Conservation (phyloP, 2,797 vertebrate species). For the Muscicapa striata region DNA sequence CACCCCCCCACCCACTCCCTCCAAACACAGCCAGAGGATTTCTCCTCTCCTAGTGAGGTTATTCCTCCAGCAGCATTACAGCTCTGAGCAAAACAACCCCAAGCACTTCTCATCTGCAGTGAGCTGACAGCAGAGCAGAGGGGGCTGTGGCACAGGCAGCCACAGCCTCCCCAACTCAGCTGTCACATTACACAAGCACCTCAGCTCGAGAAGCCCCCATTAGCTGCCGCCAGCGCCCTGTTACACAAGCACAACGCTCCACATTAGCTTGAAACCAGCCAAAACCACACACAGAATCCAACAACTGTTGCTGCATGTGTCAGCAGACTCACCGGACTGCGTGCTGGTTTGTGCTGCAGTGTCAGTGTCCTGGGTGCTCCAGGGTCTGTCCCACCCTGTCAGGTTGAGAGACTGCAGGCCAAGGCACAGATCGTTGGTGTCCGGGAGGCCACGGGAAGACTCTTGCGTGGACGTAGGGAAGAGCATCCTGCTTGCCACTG, state of each 20-base stretch:
- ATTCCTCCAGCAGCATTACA: not conserved
- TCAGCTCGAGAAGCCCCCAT: not conserved
- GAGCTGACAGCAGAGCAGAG: conserved; percentile 31
- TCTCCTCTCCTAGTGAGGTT: not conserved
- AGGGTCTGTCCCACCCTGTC: conserved; percentile 94
- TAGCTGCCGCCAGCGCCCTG: not conserved
- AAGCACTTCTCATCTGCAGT: conserved; percentile 40
- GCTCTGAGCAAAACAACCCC: conserved; percentile 55
- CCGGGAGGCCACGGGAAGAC: conserved; percentile 86
- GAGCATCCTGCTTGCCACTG: conserved; percentile 94
- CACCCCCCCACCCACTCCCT: conserved; percentile 38
- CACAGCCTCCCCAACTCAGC: conserved; percentile 11
- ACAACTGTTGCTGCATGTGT: conserved; percentile 76
- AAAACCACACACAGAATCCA: conserved; percentile 13
- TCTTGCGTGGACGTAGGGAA: conserved; percentile 92
- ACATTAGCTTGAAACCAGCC: not conserved
- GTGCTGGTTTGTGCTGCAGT: conserved; percentile 85
- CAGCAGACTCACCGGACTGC: conserved; percentile 88
- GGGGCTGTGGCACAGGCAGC: conserved; percentile 33
- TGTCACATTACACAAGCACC: conserved; percentile 6
- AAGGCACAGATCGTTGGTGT: conserved; percentile 93
- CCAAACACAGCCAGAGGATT: not conserved
- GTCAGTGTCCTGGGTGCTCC: conserved; percentile 94
- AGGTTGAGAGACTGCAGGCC: conserved; percentile 96
- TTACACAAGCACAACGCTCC: conserved; percentile 53